Conservation (phyloP, 2,113 vertebrate species). For the Petaurus breviceps region DNA sequence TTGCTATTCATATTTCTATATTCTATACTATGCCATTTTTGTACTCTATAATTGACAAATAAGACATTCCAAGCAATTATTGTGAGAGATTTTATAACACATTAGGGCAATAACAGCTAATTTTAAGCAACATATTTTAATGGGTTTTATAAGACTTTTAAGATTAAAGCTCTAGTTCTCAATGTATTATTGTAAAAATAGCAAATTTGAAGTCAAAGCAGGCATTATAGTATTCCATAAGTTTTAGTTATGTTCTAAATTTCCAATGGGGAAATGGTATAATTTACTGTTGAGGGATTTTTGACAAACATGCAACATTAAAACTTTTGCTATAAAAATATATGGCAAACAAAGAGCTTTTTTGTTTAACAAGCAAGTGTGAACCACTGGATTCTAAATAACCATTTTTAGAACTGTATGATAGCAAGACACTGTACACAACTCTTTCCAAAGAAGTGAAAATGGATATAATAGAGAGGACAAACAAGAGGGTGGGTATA, state of each 20-base stretch:
- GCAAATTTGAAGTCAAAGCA: slow-evolving; percentile 10
- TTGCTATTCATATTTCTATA: background rate
- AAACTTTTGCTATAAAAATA: background rate
- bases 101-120: background rate
- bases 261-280: background rate
- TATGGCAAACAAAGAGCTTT: slow-evolving; percentile 29
- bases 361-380: slow-evolving; percentile 13
- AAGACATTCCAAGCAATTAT: background rate
- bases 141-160: background rate
- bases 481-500: background rate
- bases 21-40: too few species aligned
- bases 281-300: slow-evolving; percentile 11
- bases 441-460: background rate
- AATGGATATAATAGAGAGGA: background rate
- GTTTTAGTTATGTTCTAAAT: slow-evolving; percentile 29
- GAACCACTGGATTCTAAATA: slow-evolving; percentile 4
- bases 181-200: background rate
- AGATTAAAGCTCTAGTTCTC: background rate
- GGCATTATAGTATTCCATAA: background rate
- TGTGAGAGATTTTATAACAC: background rate
- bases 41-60: background rate
- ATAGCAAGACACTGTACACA: background rate
- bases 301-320: background rate
- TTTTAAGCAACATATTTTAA: background rate
- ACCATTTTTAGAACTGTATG: slow-evolving; percentile 12